These are phyloP conservation scores for Enteromius radiatus DNA, from an alignment of 2,797 vertebrate genomes.

Conservation along the genomic window DNA sequence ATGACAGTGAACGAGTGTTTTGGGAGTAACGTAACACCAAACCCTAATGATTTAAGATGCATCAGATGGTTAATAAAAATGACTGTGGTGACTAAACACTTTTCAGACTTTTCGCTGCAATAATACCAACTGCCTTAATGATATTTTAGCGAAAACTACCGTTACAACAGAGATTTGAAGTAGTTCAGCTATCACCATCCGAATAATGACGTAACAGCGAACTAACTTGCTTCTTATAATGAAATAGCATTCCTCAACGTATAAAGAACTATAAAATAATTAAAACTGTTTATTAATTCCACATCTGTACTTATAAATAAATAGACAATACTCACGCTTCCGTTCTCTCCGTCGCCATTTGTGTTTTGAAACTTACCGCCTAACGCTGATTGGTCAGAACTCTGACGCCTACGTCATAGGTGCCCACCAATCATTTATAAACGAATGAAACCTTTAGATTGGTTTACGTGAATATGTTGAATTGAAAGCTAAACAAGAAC, in stretches of 20 bases:
- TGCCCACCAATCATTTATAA: background rate
- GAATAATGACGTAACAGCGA: background rate
- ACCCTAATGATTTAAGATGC: background rate
- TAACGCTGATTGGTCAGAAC: conserved; percentile 36
- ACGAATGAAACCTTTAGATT: background rate
- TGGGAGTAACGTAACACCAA: background rate
- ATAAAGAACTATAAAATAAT: background rate
- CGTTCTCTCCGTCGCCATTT: conserved; percentile 59
- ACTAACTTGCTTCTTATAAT: background rate
- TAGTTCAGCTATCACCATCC: background rate
- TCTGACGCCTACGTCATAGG: background rate
- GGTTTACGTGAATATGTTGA: background rate
- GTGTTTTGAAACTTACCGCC: conserved; percentile 62
- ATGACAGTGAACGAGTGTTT: background rate
- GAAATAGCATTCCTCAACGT: background rate
- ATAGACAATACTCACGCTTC: conserved; percentile 46
- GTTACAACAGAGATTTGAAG: background rate
- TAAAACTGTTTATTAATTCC: background rate
- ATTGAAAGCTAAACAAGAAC: background rate
- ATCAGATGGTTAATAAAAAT: background rate
- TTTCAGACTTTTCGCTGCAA: background rate
- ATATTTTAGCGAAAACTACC: background rate
- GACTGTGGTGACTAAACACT: background rate
- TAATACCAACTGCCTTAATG: too few species aligned
- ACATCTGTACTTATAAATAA: background rate